A percentile compares a stretch with the other conserved stretches of the same genome.
Evolutionary conservation across 1,140 invertebrate species (phyloP).

Genomic region (Pseudomyrmex gracilis): DNA sequence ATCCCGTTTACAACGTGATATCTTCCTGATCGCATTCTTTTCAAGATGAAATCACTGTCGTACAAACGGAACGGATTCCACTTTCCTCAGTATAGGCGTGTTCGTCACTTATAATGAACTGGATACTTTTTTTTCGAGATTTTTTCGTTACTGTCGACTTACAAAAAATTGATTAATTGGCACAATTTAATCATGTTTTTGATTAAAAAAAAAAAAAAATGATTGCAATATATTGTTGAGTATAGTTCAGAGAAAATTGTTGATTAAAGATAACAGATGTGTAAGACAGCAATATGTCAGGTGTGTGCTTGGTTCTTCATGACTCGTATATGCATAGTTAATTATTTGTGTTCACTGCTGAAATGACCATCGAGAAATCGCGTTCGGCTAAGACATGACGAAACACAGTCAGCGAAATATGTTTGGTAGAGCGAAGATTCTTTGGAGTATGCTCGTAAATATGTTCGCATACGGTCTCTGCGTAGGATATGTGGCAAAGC

Average conservation of each 20-base stretch:
- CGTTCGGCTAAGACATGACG: constrained; percentile 65
- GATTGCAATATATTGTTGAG: no score
- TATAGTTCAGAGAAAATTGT: background rate
- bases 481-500: constrained; percentile 54
- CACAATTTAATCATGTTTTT: background rate
- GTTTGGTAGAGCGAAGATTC: constrained; percentile 81
- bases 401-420: constrained; percentile 56
- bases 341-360: constrained; percentile 28
- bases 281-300: background rate
- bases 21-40: constrained; percentile 38
- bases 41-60: constrained; percentile 8
- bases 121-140: constrained; percentile 4
- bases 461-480: constrained; percentile 51
- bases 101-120: background rate
- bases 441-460: constrained; percentile 80
- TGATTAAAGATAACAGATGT: background rate
- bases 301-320: constrained; percentile 5
- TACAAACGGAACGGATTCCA: constrained; percentile 11
- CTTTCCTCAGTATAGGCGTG: background rate
- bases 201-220: background rate
- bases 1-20: constrained; percentile 53
- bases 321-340: background rate
- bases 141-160: background rate
- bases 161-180: background rate
- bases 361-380: constrained; percentile 64